Conservation (phyloP, 2,113 vertebrate genomes). For the Elephas maximus region DNA sequence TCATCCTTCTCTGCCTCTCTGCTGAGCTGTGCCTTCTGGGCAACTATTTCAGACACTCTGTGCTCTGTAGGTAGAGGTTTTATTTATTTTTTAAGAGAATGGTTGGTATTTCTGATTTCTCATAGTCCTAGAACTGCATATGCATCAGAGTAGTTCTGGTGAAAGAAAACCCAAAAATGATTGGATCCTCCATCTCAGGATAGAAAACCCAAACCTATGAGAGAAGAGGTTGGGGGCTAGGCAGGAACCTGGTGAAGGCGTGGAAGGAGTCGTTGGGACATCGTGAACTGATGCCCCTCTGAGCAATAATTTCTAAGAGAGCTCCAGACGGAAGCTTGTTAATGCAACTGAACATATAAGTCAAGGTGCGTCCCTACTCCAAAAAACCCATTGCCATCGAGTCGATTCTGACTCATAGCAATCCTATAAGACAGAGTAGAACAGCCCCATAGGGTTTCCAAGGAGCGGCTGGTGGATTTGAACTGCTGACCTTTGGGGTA, state of each 20-base stretch:
- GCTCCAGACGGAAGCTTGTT: neutral
- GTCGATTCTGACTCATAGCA: too few species aligned
- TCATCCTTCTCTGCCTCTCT: rapidly evolving
- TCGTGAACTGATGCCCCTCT: neutral
- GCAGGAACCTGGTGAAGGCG: neutral
- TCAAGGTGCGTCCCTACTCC: neutral
- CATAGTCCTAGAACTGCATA: neutral
- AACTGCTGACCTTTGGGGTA: too few species aligned
- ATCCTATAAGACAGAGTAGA: too few species aligned
- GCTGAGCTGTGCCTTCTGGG: neutral
- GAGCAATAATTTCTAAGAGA: neutral
- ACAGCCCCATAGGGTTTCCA: too few species aligned
- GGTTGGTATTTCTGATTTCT: neutral
- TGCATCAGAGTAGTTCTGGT: neutral
- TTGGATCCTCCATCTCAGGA: rapidly evolving
- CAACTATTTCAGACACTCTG: neutral
- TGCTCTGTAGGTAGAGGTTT: neutral
- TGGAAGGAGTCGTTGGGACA: neutral
- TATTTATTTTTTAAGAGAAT: neutral
- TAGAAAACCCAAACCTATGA: neutral
- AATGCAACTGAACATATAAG: neutral
- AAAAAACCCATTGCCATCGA: too few species aligned
- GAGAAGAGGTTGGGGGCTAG: neutral
- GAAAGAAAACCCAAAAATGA: neutral
- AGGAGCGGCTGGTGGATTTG: too few species aligned